A percentile compares a stretch with the other conserved stretches of the same genome.
Conservation (phyloP, 2,888 invertebrate genomes). For the Drosophila niveifrons region DNA sequence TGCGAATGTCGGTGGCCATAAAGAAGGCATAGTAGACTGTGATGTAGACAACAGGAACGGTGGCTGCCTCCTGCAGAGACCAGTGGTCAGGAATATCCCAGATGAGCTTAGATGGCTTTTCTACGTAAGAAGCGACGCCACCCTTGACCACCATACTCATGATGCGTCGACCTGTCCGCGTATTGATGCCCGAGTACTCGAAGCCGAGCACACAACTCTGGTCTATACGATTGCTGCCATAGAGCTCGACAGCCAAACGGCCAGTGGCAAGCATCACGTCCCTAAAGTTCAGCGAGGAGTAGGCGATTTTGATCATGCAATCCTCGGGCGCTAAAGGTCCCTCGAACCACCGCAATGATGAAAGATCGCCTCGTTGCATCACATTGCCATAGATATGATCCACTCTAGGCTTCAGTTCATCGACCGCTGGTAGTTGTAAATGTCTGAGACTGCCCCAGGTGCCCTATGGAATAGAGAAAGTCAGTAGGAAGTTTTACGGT, state of each 20-base stretch:
- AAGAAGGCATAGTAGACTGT: conserved; percentile 88
- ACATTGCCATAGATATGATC: conserved; percentile 93
- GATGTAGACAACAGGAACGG: conserved; percentile 92
- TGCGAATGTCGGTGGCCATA: conserved; percentile 77
- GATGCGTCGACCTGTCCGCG: conserved; percentile 87
- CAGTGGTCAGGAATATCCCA: conserved; percentile 91
- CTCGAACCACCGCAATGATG: conserved; percentile 94
- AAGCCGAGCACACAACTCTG: conserved; percentile 90
- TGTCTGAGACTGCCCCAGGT: conserved; percentile 94
- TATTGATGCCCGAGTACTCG: conserved; percentile 88
- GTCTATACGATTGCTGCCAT: conserved; percentile 88
- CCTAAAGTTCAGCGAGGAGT: conserved; percentile 95
- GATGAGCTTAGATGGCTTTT: conserved; percentile 69
- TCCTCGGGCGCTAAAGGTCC: conserved; percentile 87
- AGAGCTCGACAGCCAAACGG: conserved; percentile 93
- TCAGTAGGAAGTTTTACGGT: neutral
- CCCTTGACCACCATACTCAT: conserved; percentile 88
- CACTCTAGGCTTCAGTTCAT: conserved; percentile 84
- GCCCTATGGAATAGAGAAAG: conserved; percentile 67
- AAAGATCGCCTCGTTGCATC: conserved; percentile 93
- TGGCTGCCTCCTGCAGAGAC: conserved; percentile 91
- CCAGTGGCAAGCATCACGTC: conserved; percentile 98
- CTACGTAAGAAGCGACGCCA: conserved; percentile 86
- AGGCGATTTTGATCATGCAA: conserved; percentile 86
- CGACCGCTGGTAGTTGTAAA: conserved; percentile 87